phyloP scores from a whole-genome alignment of 2,113 vertebrate species.

The Gobio gobio region DNA sequence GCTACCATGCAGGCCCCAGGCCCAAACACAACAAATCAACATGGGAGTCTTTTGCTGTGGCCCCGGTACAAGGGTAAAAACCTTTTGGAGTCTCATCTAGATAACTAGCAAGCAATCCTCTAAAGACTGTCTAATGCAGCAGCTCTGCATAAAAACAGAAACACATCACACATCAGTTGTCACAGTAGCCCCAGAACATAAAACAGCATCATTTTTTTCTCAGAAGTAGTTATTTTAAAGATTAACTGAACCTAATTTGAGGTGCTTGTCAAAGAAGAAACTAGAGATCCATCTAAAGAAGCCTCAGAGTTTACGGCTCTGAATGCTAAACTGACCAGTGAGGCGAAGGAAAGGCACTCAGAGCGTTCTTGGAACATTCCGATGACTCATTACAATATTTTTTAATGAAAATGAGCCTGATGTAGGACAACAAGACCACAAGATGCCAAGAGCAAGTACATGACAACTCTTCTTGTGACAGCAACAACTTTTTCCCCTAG shows the following conservation, averaged over 20 bases:
- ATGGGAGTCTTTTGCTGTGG: neutral
- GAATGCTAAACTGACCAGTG: constrained; percentile 37
- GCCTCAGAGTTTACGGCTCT: neutral
- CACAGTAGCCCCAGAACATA: constrained; percentile 1
- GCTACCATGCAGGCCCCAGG: neutral
- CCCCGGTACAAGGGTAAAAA: constrained; percentile 16
- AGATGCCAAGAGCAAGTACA: constrained; percentile 3
- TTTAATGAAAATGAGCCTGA: constrained; percentile 10
- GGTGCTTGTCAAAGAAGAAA: constrained; percentile 3
- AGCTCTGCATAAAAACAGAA: constrained; percentile 23
- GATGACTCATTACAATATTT: constrained; percentile 41
- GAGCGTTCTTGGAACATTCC: neutral
- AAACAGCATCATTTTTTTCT: constrained; percentile 15
- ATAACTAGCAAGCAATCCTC: constrained; percentile 8
- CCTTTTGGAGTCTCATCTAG: constrained; percentile 2
- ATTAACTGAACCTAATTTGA: constrained; percentile 28
- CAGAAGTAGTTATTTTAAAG: constrained; percentile 13
- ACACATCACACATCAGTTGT: constrained; percentile 22
- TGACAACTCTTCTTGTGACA: constrained; percentile 32
- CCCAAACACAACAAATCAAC: constrained; percentile 23
- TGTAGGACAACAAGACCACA: constrained; percentile 31
- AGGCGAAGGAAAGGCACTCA: neutral
- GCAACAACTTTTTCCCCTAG: neutral
- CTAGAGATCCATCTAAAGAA: neutral
- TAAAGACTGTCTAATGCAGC: constrained; percentile 8